Base-by-base conservation (phyloP, 2,888 invertebrate species). In the Lithodes maja region DNA sequence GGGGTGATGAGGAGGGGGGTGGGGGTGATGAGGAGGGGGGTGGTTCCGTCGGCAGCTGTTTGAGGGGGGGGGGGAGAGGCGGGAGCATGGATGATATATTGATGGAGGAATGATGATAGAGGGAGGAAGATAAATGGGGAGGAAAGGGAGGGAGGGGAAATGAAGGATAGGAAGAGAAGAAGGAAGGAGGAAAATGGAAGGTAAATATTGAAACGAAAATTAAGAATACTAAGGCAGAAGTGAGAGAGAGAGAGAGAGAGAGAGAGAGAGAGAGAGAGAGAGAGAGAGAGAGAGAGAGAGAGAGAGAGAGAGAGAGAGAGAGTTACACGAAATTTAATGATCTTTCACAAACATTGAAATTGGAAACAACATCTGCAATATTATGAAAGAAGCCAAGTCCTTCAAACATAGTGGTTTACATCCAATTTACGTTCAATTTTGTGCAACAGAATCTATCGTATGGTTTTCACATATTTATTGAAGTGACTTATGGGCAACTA, bases 211-310 rank as follows among this genome's bases (percentile, higher is more conserved):
- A 71, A 17, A 71, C 2, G n/a, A 15, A 15, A 15, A 79, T 17
- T 49, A 54, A 79, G 52, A 53, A 15, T 53, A 5, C 52, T 2
- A 53, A 5, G 9, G 79, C 52, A 54, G 9, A 15, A 79, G 79
- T 5, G 79, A 79, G 53, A 79, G 79, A 53, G 50, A 79, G n/a
- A 9, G 78, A 79, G 79, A 79, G 33, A 17, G 74, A 74, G 74
- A 74, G 74, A 17, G 74, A 74, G 74, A 74, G 74, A 74, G 74
- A 74, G 74, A 74, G 74, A 74, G 74, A 74, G 74, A 74, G 49
- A 5, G 77, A 55, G 17, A 17, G n/a, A 17, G 17, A 71, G 71
- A 71, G 17, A 17, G 9, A n/a, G 12, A 61, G 5, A 61, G 12
- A 12, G 68, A 61, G 12, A 61, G 12, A 12, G 12, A 61, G 68